Conservation (phyloP, 1,140 invertebrate species). For the Drosophila seguyi region DNA sequence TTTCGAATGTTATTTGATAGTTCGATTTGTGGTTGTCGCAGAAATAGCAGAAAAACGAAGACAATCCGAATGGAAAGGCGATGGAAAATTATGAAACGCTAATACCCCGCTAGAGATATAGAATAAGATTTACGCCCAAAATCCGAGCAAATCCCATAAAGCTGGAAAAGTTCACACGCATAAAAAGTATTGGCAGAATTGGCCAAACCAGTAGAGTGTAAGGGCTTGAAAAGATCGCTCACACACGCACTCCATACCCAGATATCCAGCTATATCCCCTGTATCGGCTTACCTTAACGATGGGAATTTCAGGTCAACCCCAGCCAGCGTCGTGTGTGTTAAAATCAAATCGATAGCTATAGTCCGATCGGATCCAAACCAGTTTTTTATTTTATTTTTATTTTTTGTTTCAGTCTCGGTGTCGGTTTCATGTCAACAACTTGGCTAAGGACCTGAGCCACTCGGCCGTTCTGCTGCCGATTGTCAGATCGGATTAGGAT, state of each 20-base stretch:
- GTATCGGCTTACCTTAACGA: constrained; percentile 71
- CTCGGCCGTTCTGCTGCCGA: constrained; percentile 62
- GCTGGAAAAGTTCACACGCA: constrained; percentile 54
- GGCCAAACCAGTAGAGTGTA: constrained; percentile 73
- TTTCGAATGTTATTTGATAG: constrained; percentile 72
- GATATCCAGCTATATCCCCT: constrained; percentile 24
- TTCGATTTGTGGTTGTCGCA: constrained; percentile 65
- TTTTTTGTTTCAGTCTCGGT: constrained; percentile 31
- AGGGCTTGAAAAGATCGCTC: constrained; percentile 72
- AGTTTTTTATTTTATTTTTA: constrained; percentile 42
- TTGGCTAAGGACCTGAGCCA: constrained; percentile 65
- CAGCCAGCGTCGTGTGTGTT: constrained; percentile 71
- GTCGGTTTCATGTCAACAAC: constrained; percentile 71
- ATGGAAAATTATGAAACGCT: constrained; percentile 56
- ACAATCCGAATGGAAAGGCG: constrained; percentile 24
- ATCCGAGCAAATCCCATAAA: constrained; percentile 9
- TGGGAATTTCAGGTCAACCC: constrained; percentile 66
- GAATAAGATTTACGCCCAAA: neutral
- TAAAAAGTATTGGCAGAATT: constrained; percentile 28
- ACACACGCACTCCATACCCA: constrained; percentile 8
- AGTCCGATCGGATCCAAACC: constrained; percentile 52
- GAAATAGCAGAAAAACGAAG: constrained; percentile 33
- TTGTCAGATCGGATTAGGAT: constrained; percentile 73
- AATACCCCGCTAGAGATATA: constrained; percentile 3
- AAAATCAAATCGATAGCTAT: constrained; percentile 76